Evolutionary conservation across 2,888 invertebrate genomes (phyloP).

Genomic region (Hyposoter dolosus): DNA sequence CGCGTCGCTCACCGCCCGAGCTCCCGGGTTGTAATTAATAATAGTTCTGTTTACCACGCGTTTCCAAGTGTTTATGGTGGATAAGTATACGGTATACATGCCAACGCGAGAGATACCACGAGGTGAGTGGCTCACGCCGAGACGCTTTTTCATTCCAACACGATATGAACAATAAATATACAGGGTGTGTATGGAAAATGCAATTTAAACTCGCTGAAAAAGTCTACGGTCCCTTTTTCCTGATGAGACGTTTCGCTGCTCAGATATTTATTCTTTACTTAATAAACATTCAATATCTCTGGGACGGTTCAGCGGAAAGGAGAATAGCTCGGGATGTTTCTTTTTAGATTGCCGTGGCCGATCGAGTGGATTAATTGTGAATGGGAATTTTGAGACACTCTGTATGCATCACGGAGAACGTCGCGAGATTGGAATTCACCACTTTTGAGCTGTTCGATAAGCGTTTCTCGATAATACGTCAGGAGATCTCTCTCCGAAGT

Average conservation of each 20-base stretch:
- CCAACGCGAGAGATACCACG: conserved; percentile 36
- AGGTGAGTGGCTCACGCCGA: conserved; percentile 39
- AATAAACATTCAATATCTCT: background rate
- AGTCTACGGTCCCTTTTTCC: background rate
- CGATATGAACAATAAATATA: conserved; percentile 29
- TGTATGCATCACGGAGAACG: conserved; percentile 19
- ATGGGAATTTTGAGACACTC: background rate
- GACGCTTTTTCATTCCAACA: conserved; percentile 19
- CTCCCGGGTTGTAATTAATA: conserved; percentile 68
- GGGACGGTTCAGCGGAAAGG: background rate
- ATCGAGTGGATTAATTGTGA: background rate
- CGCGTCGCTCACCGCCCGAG: conserved; percentile 61
- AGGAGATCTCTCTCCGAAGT: conserved; percentile 19
- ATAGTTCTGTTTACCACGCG: conserved; percentile 64
- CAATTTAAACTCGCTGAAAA: background rate
- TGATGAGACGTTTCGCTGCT: too few species aligned
- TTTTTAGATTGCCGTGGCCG: background rate
- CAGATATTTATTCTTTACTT: background rate
- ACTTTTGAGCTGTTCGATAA: conserved; percentile 39
- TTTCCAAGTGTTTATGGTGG: conserved; percentile 67
- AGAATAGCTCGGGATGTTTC: background rate
- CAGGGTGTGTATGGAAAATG: background rate
- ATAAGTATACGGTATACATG: conserved; percentile 62
- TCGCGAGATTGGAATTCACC: conserved; percentile 55
- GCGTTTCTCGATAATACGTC: conserved; percentile 55